Evolutionary conservation across 2,797 vertebrate species (phyloP), one percentile per base, ranked within the genome.

Genomic region (Bovichtus diacanthus): DNA sequence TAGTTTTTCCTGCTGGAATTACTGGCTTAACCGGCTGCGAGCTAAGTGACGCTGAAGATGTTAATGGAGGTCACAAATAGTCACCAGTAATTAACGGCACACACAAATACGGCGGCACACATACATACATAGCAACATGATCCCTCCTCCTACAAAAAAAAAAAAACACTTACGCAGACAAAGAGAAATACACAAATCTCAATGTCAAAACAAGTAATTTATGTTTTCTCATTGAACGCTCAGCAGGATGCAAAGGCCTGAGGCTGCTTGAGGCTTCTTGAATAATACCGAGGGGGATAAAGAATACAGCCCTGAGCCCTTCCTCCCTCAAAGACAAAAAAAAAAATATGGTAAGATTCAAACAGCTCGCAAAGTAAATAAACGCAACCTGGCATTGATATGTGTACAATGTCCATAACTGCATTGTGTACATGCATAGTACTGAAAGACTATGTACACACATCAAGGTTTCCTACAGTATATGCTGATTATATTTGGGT

Each of bases 61-160:
- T 91, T 93, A 93, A 93, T 93, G 87, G 91, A 85, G 91, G 92
- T 94, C 91, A 90, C 87, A 84, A 90, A 89, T 84, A 92, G 92
- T 92, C 92, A 88, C 82, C 76, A 62, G 90, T 93, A 93, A 94
- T 94, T 94, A 94, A 92, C 19, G 65, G 58, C 50, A 55, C 50
- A 27, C 81, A 70, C 64, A 88, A 61, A 78, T 44, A 80, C 43
- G 46, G 54, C 18, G 13, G 60, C 46, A 12, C 62, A n/a, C 50
- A 70, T 34, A 50, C 56, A 49, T 21, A 73, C 47, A 68, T 74
- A 80, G 74, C 73, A 64, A 80, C 71, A 47, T 23, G 77, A 82
- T 78, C 70, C 59, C 72, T 72, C 61, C 72, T 72, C 72, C 61
- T 53, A 76, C 83, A 47, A 66, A 82, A 49, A 80, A 58, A 74